Base-by-base conservation (phyloP, 53 echinoderm and acorn worm genomes). In the Zoroaster sp. region DNA sequence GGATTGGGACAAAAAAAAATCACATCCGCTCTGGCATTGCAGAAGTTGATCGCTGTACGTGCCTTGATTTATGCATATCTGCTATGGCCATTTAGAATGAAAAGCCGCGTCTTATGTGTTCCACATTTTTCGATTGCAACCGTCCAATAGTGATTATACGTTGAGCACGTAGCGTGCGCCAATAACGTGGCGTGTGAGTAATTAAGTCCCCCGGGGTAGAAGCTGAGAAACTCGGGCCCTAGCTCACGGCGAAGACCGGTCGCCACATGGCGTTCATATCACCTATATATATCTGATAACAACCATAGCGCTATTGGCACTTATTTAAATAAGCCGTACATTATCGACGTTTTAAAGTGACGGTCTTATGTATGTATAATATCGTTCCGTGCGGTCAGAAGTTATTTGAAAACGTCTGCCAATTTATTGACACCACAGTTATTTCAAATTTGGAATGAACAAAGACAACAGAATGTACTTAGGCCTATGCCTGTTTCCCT, bases 101-200 rank as follows among this genome's bases (percentile, higher is more conserved):
- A 80, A 80, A 80, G 37, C 66, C 35, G 36, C 30, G 40, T 25
- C 34, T 67, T 3, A 43, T 5, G 20, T 30, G 68, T 17, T 11
- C n/a, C 66, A 66, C 46, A 42, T 79, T 63, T 20, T 77, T 40
- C 15, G 13, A 32, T 32, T 43, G 68, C 45, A 32, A n/a, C 80
- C 40, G 4, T 21, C 39, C 40, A 31, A 5, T 32, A 38, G 67
- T 82, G 82, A 82, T 89, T 65, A 34, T 53, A 79, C 74, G 69
- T 87, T 28, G 40, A 72, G 80, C 89, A 89, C 89, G 89, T 89
- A 89, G 25, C 72, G 89, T 89, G 79, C 65, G 70, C 79, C 80
- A 69, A 89, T 69, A 80, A 33, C 80, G 80, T 89, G 65, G 89
- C 89, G 89, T 89, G 89, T 79, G 52, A 13, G 89, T 89, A 89